Evolutionary conservation across 2,113 vertebrate species (phyloP), one percentile per base, ranked within the genome.

Genomic region (Chaetorhynchus papuensis): DNA sequence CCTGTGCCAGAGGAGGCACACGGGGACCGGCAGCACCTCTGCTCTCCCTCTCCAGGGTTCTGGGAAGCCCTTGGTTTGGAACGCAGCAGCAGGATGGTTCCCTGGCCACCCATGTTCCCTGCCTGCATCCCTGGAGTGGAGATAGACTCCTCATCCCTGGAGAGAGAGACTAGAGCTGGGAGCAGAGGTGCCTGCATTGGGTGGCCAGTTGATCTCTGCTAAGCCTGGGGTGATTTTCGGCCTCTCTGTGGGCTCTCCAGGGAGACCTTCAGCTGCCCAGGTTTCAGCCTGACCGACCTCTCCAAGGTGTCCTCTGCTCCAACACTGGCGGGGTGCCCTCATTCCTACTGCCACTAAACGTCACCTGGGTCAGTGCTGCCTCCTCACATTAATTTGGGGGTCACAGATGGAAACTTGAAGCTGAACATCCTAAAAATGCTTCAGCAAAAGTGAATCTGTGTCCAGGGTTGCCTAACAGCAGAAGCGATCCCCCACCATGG

Each of bases 281-380:
- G n/a, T 60, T 37, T 49, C 47, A 72, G 64, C 33, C 47, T 22
- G 21, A 50, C 35, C 5, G 7, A 5, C 9, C 15, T 10, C 30
- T 59, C 21, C 1, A 15, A 28, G 33, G 37, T 33, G 42, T 72
- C 35, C 45, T 47, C 56, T 76, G 21, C 45, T 42, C 53, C 7
- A 2, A 3, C 41, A 10, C 11, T 1, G 0, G 37, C 1, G 0
- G 3, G 3, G 27, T 37, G 12, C 63, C 31, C 24, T 71, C 44
- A 1, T 31, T 27, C 37, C 47, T 10, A 4, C n/a, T 5, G 22
- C 37, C 65, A 22, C 5, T 2, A 18, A 52, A 35, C 1, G 0
- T 8, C 2, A 0, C 60, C 24, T 2, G 13, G 54, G 35, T 4
- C 13, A 8, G 6, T 39, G 61, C 61, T 69, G 47, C 28, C 35